A percentile compares a stretch with the other conserved stretches of the same genome.
These are phyloP conservation scores for Panthera tigris DNA, from an alignment of 2,113 vertebrate species.

Conservation along the genomic window DNA sequence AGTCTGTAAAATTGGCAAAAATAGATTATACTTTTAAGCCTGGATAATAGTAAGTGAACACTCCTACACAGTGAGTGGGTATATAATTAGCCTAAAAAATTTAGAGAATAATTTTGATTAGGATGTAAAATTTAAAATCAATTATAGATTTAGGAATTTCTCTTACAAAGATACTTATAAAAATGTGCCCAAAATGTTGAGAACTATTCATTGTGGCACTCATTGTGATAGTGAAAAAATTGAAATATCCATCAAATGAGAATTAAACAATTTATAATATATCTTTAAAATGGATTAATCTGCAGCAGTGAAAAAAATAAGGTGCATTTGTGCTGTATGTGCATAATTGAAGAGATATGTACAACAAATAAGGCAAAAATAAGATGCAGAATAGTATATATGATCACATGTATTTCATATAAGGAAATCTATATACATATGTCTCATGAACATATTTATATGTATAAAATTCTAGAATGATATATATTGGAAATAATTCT, in stretches of 20 bases:
- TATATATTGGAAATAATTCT: background rate
- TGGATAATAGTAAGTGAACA: background rate
- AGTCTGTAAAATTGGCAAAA: background rate
- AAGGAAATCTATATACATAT: background rate
- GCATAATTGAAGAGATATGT: background rate
- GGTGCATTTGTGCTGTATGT: background rate
- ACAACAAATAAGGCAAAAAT: background rate
- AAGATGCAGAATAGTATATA: background rate
- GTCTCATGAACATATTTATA: background rate
- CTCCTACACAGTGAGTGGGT: background rate
- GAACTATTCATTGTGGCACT: background rate
- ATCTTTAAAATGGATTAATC: background rate
- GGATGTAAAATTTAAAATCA: background rate
- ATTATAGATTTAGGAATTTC: background rate
- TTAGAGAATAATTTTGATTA: background rate
- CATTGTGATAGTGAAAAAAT: background rate
- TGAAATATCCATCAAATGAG: background rate
- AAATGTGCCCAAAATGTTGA: background rate
- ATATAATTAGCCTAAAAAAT: background rate
- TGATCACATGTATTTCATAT: background rate
- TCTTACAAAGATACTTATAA: background rate
- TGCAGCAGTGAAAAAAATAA: background rate
- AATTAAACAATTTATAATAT: background rate
- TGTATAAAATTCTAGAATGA: background rate
- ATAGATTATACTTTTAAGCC: background rate